Base-by-base conservation (phyloP, 2,888 invertebrate genomes). In the Morpho helenor region DNA sequence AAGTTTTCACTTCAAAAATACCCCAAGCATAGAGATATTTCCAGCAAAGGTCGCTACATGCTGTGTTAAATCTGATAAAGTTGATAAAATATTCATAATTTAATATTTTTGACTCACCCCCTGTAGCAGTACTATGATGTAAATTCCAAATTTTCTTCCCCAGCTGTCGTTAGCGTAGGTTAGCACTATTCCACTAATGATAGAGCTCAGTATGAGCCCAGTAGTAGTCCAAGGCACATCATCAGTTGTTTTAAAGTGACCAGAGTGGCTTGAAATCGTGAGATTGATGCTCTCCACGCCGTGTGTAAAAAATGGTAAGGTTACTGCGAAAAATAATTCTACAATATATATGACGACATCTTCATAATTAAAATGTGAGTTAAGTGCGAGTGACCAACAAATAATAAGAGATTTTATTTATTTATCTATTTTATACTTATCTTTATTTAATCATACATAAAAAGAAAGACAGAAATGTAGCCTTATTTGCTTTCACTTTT, bases 231-330 rank as follows among this genome's bases (percentile, higher is more conserved):
- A 84, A 0, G 80, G 76, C 0, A 82, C 76, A 0, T 66, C 69
- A 8, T 77, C 75, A 3, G 61, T 52, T 0, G 69, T 60, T 7
- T 69, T 69, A 61, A 83, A 81, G 56, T 80, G 76, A 0, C 82
- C 84, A 0, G 80, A 68, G 56, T 82, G 84, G 0, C 74, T 68
- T 46, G 81, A 76, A 43, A 81, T 68, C 0, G 80, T 77, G 2
- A 87, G 69, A 2, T 72, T 72, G 0, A 76, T 79, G 0, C 80
- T 75, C 56, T 82, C 79, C 5, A 87, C 68, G n/a, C 87, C 87
- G 55, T 84, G 79, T 0, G 86, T 87, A 66, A 88, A 79, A 74
- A 85, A 87, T 6, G 87, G 82, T 0, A 89, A 63, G 44, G 79
- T 81, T 2, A 77, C 88, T 88, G 77, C 1, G 79, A 74, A 40